Conservation (phyloP, 2,113 vertebrate genomes). For the Psittacara wagleri region DNA sequence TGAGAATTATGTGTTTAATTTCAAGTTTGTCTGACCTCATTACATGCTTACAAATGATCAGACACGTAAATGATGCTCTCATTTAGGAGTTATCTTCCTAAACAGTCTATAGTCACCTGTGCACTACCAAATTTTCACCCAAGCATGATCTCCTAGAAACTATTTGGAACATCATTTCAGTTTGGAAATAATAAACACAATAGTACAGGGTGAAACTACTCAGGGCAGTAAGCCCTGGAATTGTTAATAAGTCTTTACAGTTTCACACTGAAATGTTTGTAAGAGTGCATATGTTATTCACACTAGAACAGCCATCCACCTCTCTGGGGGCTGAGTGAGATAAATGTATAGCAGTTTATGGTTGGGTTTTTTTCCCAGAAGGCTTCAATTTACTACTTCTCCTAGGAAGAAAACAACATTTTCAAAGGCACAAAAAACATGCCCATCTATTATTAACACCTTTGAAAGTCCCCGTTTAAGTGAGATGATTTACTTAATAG, state of each 20-base stretch:
- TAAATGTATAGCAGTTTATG: neutral
- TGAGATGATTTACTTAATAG: neutral
- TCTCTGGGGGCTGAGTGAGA: neutral
- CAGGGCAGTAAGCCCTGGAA: neutral
- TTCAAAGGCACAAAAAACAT: neutral
- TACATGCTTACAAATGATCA: neutral
- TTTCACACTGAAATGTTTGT: neutral
- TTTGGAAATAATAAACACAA: neutral
- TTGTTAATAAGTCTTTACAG: neutral
- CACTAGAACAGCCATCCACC: neutral
- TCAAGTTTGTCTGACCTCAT: neutral
- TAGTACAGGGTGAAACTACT: neutral
- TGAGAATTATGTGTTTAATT: neutral
- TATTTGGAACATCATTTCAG: neutral
- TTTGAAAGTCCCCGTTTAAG: neutral
- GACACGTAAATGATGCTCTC: neutral
- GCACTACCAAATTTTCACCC: neutral
- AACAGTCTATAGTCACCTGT: neutral
- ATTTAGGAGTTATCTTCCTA: neutral
- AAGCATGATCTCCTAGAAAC: neutral
- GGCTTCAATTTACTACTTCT: slow-evolving; percentile 16
- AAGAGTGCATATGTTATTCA: neutral
- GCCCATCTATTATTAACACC: neutral
- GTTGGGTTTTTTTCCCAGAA: neutral
- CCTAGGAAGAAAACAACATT: neutral